Evolutionary conservation across 2,113 vertebrate genomes (phyloP), one percentile per base, ranked within the genome.

Genomic region (Phylloscopus trochilus): DNA sequence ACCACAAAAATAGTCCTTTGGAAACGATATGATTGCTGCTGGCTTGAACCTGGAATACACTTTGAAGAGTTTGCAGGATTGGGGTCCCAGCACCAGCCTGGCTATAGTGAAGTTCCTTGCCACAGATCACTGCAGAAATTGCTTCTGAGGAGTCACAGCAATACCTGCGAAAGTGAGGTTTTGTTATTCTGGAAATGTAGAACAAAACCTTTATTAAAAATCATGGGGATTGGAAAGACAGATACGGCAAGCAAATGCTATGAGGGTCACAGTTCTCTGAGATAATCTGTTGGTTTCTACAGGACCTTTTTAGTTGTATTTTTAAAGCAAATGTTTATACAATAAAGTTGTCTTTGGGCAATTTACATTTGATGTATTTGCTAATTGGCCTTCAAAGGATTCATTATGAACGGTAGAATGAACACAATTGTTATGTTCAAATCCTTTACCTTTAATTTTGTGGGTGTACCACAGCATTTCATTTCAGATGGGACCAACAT

Each of bases 311-410:
- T 30, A 79, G 10, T 37, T 81, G 8, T 26, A 11, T 55, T 44
- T 77, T 64, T 14, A 46, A 43, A 60, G 13, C 49, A 39, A 63
- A 74, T 10, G 20, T 59, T 85, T 22, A 3, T 33, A 68, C 44
- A 82, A 23, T 53, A 11, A 80, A 82, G 67, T 81, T 89, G 31
- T 93, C 87, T 95, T 95, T 94, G 93, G 68, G 83, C 67, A 93
- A 76, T 93, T 96, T 62, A 30, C 81, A 55, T 81, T 60, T 20
- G 10, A 23, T 83, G 6, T 70, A 27, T 92, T 90, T 90, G 44
- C 60, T 63, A 70, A 35, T 18, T 69, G 31, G 53, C 37, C 10
- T 58, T 94, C 27, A 80, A 82, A 86, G 63, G 39, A 22, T 64
- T 12, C 8, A 6, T 93, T 80, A 55, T 6, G 33, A 90, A n/a